Conservation (phyloP, 2,797 vertebrate species). For the Psittacula echo region DNA sequence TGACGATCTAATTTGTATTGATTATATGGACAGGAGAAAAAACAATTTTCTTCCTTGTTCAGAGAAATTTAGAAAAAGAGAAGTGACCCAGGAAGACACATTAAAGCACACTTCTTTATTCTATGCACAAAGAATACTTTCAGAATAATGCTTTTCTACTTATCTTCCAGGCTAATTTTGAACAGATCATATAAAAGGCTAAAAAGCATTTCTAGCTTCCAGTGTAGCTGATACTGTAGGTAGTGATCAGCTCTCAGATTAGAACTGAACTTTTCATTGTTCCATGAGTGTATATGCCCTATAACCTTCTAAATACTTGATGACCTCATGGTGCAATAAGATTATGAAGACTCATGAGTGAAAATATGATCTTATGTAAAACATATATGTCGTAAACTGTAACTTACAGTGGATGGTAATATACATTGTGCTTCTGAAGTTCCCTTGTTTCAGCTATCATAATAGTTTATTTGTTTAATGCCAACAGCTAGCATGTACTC, state of each 20-base stretch:
- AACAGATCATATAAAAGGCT: background rate
- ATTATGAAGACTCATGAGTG: background rate
- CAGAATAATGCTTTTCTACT: background rate
- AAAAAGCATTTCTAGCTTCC: background rate
- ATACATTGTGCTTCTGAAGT: background rate
- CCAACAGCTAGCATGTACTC: background rate
- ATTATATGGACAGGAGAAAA: background rate
- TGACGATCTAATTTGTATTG: background rate
- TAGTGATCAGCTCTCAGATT: background rate
- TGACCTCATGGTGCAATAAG: background rate
- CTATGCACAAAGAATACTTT: background rate
- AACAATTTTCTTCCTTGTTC: background rate
- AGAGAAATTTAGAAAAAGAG: background rate
- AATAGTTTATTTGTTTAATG: background rate
- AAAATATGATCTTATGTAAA: background rate
- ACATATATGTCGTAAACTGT: background rate
- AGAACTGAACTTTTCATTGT: background rate
- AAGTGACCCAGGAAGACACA: background rate
- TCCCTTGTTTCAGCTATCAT: background rate
- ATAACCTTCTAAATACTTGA: background rate
- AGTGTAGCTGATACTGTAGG: background rate
- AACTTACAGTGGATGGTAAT: background rate
- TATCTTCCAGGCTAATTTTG: background rate
- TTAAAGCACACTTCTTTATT: background rate
- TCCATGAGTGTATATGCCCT: background rate